Conservation (phyloP, 92 coral and sea anemone genomes). For the Heliopora coerulea region DNA sequence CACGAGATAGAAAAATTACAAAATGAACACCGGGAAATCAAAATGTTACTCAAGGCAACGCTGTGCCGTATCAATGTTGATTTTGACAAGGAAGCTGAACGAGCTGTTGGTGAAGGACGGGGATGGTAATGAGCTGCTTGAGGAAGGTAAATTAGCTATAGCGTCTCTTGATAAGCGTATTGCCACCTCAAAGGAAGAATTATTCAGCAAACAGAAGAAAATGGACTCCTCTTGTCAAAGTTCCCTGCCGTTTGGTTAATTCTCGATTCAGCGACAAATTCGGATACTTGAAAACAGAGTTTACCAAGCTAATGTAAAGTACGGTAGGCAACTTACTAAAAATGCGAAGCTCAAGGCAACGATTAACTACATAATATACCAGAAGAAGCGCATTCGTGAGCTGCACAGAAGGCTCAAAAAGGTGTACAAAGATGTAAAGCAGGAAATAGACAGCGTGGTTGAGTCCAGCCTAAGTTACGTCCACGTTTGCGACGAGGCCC, state of each 20-base stretch:
- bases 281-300: conserved; percentile 85
- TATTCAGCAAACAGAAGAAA: conserved; percentile 56
- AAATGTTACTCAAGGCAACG: conserved; percentile 66
- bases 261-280: conserved; percentile 65
- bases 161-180: conserved; percentile 58
- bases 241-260: conserved; percentile 51
- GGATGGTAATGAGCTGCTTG: conserved; percentile 51
- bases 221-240: conserved; percentile 57
- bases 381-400: conserved; percentile 74
- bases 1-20: conserved; percentile 65
- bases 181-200: conserved; percentile 50
- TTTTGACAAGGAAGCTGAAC: conserved; percentile 62
- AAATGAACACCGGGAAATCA: conserved; percentile 65
- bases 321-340: conserved; percentile 67
- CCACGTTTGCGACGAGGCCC: conserved; percentile 89
- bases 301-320: conserved; percentile 55
- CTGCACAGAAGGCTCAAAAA: conserved; percentile 57
- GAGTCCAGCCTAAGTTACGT: conserved; percentile 71
- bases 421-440: conserved; percentile 62
- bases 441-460: conserved; percentile 67
- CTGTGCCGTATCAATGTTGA: conserved; percentile 60
- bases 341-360: conserved; percentile 64
- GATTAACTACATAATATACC: conserved; percentile 68
- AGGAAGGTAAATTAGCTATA: conserved; percentile 50
- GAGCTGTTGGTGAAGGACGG: conserved; percentile 65